A percentile compares a stretch with the other conserved stretches of the same genome.
These are phyloP conservation scores for Todiramphus saurophagus DNA, from an alignment of 2,113 vertebrate species.

Conservation along the genomic window DNA sequence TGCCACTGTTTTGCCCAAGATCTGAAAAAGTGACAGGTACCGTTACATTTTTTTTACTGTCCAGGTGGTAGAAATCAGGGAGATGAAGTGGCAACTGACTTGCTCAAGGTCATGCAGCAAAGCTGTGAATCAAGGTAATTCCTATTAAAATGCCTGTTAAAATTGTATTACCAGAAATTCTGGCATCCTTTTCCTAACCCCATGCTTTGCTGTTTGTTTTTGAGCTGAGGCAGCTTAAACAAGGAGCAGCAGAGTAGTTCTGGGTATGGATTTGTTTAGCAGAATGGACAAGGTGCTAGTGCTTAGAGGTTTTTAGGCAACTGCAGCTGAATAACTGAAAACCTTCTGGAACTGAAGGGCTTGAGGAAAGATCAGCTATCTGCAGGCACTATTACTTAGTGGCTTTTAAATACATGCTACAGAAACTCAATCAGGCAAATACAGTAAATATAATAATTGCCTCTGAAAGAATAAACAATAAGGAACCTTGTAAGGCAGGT, in stretches of 20 bases:
- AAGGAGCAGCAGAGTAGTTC: not conserved
- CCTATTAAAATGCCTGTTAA: not conserved
- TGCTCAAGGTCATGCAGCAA: not conserved
- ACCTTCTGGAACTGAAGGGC: not conserved
- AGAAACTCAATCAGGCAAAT: not conserved
- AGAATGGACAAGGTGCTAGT: not conserved
- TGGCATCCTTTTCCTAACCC: not conserved
- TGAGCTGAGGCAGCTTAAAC: not conserved
- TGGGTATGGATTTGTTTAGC: not conserved
- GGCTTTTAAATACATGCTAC: not conserved
- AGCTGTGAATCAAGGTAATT: not conserved
- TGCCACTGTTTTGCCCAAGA: not conserved
- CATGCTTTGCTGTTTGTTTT: not conserved
- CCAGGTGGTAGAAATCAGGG: not conserved
- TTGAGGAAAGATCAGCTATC: not conserved
- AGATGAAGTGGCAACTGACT: not conserved
- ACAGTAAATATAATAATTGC: not conserved
- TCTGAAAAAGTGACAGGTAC: not conserved
- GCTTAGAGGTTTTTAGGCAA: conserved; percentile 1
- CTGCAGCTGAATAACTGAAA: conserved; percentile 21
- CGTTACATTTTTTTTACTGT: not conserved
- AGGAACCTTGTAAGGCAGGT: not conserved
- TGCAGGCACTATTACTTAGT: not conserved
- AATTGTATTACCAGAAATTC: not conserved
- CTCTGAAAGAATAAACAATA: not conserved